Evolutionary conservation across 1,140 invertebrate species (phyloP).

Genomic region (Laodelphax striatellus): DNA sequence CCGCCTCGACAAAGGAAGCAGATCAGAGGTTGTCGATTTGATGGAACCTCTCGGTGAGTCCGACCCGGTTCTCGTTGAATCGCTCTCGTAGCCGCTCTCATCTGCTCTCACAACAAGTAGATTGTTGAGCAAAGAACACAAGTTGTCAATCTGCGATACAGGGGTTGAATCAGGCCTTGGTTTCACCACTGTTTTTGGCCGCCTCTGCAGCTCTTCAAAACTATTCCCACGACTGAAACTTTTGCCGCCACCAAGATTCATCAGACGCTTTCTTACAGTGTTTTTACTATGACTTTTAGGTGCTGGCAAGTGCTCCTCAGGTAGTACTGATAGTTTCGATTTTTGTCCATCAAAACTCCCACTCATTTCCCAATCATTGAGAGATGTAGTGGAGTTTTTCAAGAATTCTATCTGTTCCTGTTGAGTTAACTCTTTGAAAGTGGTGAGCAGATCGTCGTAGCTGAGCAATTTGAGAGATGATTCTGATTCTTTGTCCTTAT

Average conservation of each 20-base stretch:
- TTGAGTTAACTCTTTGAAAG: conserved; percentile 19
- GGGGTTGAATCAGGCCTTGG: conserved; percentile 14
- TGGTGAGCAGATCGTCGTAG: conserved; percentile 25
- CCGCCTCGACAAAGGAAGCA: conserved; percentile 9
- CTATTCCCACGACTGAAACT: conserved; percentile 4
- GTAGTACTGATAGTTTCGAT: conserved; percentile 18
- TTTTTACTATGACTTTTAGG: conserved; percentile 1
- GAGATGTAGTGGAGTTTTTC: conserved; percentile 9
- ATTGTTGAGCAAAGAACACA: conserved; percentile 29
- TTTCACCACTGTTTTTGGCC: conserved; percentile 3
- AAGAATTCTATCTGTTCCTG: conserved; percentile 6
- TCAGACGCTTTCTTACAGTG: conserved; percentile 3
- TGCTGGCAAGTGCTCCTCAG: conserved; percentile 21
- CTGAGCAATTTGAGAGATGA: conserved; percentile 19
- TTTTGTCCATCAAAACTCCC: conserved; percentile 2
- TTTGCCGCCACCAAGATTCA: conserved; percentile 1
- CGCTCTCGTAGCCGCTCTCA: conserved; percentile 53
- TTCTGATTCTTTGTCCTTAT: conserved; percentile 8
- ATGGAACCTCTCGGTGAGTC: conserved; percentile 35
- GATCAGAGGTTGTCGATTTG: conserved; percentile 25
- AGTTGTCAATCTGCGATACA: conserved; percentile 7
- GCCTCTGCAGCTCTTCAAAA: conserved; percentile 9
- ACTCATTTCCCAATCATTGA: conserved; percentile 3
- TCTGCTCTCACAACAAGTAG: conserved; percentile 38
- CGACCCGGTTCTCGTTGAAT: conserved; percentile 43